These are phyloP conservation scores for Urocynchramus pylzowi DNA, from an alignment of 2,113 vertebrate species.

Conservation along the genomic window DNA sequence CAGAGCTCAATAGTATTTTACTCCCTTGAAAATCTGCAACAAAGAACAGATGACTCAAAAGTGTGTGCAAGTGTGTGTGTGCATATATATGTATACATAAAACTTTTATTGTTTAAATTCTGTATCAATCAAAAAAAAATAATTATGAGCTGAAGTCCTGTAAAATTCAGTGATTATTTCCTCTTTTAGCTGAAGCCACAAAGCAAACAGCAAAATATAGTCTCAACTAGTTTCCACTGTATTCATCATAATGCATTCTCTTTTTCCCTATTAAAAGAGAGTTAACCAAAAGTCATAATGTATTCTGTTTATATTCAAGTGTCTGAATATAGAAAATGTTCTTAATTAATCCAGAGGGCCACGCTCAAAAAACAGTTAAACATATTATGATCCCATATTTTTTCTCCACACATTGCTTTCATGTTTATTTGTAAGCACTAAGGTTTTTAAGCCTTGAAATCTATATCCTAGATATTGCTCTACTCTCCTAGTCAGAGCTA, in stretches of 20 bases:
- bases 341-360: constrained; percentile 57
- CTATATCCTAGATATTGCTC: constrained; percentile 58
- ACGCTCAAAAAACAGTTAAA: constrained; percentile 56
- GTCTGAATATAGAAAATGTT: constrained; percentile 54
- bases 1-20: not conserved
- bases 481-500: constrained; percentile 45
- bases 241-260: constrained; percentile 22
- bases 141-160: not conserved
- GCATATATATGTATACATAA: accelerated
- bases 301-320: constrained; percentile 56
- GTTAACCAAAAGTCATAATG: constrained; percentile 43
- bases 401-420: constrained; percentile 38
- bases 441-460: constrained; percentile 52
- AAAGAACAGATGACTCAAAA: not conserved
- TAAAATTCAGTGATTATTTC: not conserved
- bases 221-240: not conserved
- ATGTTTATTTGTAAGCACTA: constrained; percentile 65
- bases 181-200: not conserved
- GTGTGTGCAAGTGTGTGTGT: accelerated
- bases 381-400: constrained; percentile 47
- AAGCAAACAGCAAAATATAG: not conserved
- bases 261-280: constrained; percentile 36
- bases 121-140: not conserved
- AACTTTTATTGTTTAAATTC: not conserved
- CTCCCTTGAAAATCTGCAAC: not conserved